Percentiles rank a stretch among this genome's conserved stretches.
Conservation (phyloP, 30 jellyfish, hydroid and myxozoan genomes). For the Aurelia sp. region DNA sequence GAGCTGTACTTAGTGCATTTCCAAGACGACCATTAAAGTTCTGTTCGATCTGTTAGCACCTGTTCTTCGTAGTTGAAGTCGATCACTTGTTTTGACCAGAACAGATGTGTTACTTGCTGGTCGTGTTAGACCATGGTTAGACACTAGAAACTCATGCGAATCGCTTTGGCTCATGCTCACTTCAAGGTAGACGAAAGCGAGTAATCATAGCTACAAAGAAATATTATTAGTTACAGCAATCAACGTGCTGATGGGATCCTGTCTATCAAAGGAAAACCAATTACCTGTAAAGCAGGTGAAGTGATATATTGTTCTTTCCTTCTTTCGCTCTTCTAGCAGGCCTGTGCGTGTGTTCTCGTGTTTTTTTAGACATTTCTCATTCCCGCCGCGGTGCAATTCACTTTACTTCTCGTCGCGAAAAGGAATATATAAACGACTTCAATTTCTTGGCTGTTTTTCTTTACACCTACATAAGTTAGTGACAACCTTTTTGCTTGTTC, state of each 20-base stretch:
- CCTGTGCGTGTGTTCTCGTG: background rate
- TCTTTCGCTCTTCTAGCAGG: background rate
- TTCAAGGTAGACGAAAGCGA: background rate
- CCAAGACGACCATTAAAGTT: slow-evolving; percentile 32
- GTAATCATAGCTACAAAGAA: too few species aligned
- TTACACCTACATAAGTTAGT: too few species aligned
- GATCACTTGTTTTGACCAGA: slow-evolving; percentile 1
- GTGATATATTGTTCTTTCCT: background rate
- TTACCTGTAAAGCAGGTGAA: slow-evolving; percentile 52
- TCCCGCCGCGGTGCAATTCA: too few species aligned
- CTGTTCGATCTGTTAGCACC: slow-evolving; percentile 5
- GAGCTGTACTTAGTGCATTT: background rate
- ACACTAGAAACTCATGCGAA: too few species aligned
- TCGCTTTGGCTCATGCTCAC: background rate
- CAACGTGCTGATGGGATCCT: slow-evolving; percentile 48
- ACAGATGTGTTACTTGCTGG: too few species aligned
- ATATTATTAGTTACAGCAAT: too few species aligned
- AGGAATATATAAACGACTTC: too few species aligned
- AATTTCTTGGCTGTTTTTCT: too few species aligned
- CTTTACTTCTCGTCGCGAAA: too few species aligned
- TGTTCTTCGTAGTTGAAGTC: background rate
- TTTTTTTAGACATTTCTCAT: too few species aligned
- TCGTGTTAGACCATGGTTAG: too few species aligned
- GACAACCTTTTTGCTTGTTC: too few species aligned
- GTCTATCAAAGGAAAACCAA: slow-evolving; percentile 11